Base-by-base conservation (phyloP, 1,140 invertebrate genomes). In the Nymphalis io region DNA sequence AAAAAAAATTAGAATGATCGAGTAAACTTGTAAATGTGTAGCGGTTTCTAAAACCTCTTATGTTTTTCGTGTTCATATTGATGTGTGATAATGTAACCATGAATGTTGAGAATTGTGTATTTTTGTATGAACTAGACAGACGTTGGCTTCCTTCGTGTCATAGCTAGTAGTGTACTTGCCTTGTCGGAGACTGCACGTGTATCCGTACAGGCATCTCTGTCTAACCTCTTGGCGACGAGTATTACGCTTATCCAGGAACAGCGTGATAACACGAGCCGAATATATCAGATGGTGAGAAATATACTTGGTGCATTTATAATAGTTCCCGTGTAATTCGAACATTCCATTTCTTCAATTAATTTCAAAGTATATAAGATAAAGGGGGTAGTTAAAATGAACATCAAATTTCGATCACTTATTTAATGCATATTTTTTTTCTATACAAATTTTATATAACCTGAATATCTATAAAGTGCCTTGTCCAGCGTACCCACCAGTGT, bases 111-210 rank as follows among this genome's bases (percentile, higher is more conserved):
- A 64, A 62, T 64, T 62, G 51, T 73, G 75, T 81, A 76, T 81
- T 81, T 78, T 79, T 78, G 74, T 82, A 77, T 78, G 77, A 78
- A 81, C 70, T 80, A 74, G 78, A 66, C 62, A 70, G 77, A n/a
- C 15, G 46, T 51, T 80, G 79, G 82, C 76, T 83, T 85, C 83
- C 78, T 78, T 77, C 77, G 65, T 74, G 74, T 74, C 61, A 68
- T 78, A 77, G 74, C 67, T 61, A 62, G 44, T 61, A 72, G 72
- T 70, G 73, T 69, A 51, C 46, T 77, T 82, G 83, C 81, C 84
- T 85, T 84, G 79, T 76, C 81, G 63, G 78, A 84, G 79, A 82
- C 81, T 85, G 80, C 75, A 73, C 72, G 64, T 60, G 64, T 69
- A n/a, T n/a, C 5, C 5, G 23, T 27, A 46, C 53, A 59, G 69